A percentile compares a stretch with the other conserved stretches of the same genome.
Conservation (phyloP, 2,888 invertebrate genomes). For the Xanthia icteritia region DNA sequence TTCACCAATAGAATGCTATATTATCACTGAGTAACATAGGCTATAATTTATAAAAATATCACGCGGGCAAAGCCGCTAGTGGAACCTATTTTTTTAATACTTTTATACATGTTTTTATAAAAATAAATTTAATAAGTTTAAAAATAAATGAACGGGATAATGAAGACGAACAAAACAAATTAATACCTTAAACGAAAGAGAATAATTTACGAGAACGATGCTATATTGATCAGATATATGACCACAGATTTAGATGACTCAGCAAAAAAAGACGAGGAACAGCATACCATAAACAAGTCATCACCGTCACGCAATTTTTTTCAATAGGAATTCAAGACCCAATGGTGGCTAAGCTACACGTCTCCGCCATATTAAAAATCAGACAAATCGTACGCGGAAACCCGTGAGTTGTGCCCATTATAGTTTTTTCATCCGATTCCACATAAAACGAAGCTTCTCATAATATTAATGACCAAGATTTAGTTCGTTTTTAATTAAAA, state of each 20-base stretch:
- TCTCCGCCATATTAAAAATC: slow-evolving; percentile 54
- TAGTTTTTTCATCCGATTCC: slow-evolving; percentile 70
- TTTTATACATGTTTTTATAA: no score
- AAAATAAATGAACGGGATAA: no score
- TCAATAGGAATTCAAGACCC: slow-evolving; percentile 18
- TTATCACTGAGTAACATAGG: no score
- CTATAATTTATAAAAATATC: no score
- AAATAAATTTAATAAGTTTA: no score
- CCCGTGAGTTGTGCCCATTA: slow-evolving; percentile 80
- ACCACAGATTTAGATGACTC: slow-evolving; percentile 18
- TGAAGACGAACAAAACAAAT: no score
- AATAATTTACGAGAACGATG: background rate
- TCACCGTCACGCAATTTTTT: background rate
- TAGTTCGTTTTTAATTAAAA: slow-evolving; percentile 66
- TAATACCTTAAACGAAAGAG: no score
- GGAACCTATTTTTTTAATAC: no score
- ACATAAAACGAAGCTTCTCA: slow-evolving; percentile 45
- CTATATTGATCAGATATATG: background rate
- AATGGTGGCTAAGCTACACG: background rate
- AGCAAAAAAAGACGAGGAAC: slow-evolving; percentile 1
- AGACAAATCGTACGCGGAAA: slow-evolving; percentile 80
- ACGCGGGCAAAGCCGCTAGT: no score
- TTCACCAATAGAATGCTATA: no score
- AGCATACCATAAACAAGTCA: slow-evolving; percentile 9
- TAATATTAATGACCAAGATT: slow-evolving; percentile 61